Conservation (phyloP, 2,888 invertebrate species). For the Himalopsyche anomala region DNA sequence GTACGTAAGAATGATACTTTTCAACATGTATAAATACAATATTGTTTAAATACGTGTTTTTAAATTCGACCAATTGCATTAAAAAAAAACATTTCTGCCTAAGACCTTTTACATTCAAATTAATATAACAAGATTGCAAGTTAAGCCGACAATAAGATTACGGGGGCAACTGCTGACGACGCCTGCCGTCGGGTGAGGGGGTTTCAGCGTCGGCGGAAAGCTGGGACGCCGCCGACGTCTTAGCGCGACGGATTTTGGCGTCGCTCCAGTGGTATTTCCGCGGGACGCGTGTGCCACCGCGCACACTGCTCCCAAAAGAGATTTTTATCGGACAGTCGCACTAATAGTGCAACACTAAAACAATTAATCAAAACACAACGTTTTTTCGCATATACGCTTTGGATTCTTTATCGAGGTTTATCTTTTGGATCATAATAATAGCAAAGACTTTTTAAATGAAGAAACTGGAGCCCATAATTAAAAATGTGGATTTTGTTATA, state of each 20-base stretch:
- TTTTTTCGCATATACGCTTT: too few species aligned
- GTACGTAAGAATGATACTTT: too few species aligned
- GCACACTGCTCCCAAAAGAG: not conserved
- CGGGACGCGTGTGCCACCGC: conserved; percentile 41
- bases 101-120: not conserved
- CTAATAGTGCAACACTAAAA: not conserved
- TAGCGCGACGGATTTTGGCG: conserved; percentile 35
- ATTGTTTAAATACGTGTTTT: too few species aligned
- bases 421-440: too few species aligned
- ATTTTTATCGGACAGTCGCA: conserved; percentile 2
- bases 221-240: conserved; percentile 16
- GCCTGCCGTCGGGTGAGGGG: conserved; percentile 31
- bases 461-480: too few species aligned
- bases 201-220: conserved; percentile 25
- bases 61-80: not conserved
- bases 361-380: not conserved
- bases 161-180: not conserved
- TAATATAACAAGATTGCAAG: too few species aligned
- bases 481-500: too few species aligned
- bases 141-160: too few species aligned
- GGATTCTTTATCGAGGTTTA: too few species aligned
- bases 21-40: too few species aligned
- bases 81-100: not conserved
- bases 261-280: conserved; percentile 36
- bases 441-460: too few species aligned